phyloP scores from a whole-genome alignment of 2,888 invertebrate genomes.

The Hanleya hanleyi region DNA sequence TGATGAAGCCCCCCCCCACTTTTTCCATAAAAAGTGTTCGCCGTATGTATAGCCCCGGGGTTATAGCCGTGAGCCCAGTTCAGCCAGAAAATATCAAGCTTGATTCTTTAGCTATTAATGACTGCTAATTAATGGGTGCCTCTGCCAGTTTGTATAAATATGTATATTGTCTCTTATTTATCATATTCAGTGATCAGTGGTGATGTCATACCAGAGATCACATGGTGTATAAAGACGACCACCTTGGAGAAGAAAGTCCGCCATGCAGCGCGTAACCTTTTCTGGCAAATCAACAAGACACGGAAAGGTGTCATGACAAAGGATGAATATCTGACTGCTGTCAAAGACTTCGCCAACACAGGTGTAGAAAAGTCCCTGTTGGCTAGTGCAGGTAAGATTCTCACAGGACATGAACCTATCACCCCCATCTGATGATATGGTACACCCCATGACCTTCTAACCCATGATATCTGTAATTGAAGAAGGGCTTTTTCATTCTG shows the following conservation, averaged over 20 bases:
- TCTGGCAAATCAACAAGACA: conserved; percentile 81
- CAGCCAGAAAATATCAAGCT: conserved; percentile 11
- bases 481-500: no score
- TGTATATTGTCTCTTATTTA: no score
- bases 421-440: no score
- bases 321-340: conserved; percentile 77
- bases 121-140: no score
- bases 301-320: conserved; percentile 78
- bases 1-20: no score
- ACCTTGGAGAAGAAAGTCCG: conserved; percentile 90
- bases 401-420: no score
- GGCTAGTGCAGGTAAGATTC: conserved; percentile 60
- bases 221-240: conserved; percentile 87
- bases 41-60: no score
- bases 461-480: neutral
- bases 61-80: conserved; percentile 12
- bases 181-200: conserved; percentile 81
- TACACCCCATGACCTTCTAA: no score
- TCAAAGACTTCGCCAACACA: conserved; percentile 55
- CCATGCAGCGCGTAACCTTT: conserved; percentile 89
- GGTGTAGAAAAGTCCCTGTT: conserved; percentile 61
- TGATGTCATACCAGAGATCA: conserved; percentile 83
- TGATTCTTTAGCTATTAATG: conserved; percentile 17
- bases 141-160: no score
- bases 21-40: no score